A percentile compares a stretch with the other conserved stretches of the same genome.
Conservation (phyloP, 2,888 invertebrate genomes). For the Andrena camellia region DNA sequence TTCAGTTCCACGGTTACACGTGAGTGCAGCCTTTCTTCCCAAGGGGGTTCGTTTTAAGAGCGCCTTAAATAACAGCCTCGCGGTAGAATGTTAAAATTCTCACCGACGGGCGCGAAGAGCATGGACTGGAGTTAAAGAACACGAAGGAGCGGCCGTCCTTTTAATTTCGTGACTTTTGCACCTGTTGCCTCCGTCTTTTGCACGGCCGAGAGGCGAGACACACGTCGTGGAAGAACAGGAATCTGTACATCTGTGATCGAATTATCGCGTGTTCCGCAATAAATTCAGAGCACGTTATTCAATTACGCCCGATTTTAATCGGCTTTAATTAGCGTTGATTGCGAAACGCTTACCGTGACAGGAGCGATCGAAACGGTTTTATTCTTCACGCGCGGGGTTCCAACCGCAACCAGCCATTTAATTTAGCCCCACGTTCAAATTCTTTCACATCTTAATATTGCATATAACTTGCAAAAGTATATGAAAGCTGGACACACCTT, state of each 20-base stretch:
- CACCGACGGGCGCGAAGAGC: not conserved
- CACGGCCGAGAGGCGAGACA: slow-evolving; percentile 24
- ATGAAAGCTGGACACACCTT: too few relatives aligned
- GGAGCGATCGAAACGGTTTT: slow-evolving; percentile 33
- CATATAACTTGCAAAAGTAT: too few relatives aligned
- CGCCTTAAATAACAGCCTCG: not conserved
- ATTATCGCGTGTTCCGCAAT: slow-evolving; percentile 53
- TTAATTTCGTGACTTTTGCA: slow-evolving; percentile 65
- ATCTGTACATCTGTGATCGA: slow-evolving; percentile 53
- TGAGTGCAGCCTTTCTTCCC: not conserved
- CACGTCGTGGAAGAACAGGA: slow-evolving; percentile 18
- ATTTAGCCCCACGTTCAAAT: not conserved
- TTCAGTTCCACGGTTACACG: not conserved
- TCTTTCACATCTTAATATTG: not conserved
- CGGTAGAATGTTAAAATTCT: not conserved
- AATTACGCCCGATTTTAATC: slow-evolving; percentile 59
- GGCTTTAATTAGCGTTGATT: slow-evolving; percentile 55
- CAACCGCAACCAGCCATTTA: not conserved
- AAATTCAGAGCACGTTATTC: slow-evolving; percentile 54
- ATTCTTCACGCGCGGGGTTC: slow-evolving; percentile 1
- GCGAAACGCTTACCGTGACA: slow-evolving; percentile 51
- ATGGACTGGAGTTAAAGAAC: not conserved
- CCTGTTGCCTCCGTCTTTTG: slow-evolving; percentile 55
- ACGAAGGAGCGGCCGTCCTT: slow-evolving; percentile 40
- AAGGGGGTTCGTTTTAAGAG: not conserved